phyloP scores from a whole-genome alignment of 2,888 invertebrate species.

The Eristalinus sepulchralis region DNA sequence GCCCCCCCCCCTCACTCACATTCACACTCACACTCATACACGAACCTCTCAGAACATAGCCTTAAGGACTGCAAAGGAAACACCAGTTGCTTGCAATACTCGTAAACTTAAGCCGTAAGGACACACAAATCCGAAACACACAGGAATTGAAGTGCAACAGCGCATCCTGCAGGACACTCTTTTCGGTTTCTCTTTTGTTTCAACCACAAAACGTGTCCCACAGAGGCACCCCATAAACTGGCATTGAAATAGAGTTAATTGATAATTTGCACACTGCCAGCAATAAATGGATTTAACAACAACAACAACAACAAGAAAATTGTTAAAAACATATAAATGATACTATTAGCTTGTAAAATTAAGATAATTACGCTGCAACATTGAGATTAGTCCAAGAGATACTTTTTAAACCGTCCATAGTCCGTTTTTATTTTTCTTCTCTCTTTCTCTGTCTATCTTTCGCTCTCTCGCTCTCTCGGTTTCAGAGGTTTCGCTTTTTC shows the following conservation, averaged over 20 bases:
- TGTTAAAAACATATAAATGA: slow-evolving; percentile 28
- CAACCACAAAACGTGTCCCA: background rate
- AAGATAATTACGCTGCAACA: slow-evolving; percentile 38
- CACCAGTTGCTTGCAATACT: slow-evolving; percentile 52
- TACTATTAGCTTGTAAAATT: slow-evolving; percentile 59
- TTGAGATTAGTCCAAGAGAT: slow-evolving; percentile 47
- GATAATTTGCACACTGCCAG: slow-evolving; percentile 70
- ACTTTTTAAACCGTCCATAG: slow-evolving; percentile 65
- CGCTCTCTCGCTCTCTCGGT: background rate
- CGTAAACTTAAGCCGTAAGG: background rate
- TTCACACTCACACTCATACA: background rate
- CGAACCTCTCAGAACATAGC: background rate
- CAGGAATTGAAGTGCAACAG: slow-evolving; percentile 28
- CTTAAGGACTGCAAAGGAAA: slow-evolving; percentile 12
- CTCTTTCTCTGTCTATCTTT: background rate
- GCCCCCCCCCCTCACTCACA: background rate
- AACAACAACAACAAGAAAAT: slow-evolving; percentile 17
- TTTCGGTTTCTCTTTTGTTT: background rate
- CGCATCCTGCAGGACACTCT: background rate
- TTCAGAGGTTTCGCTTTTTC: background rate
- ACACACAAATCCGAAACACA: slow-evolving; percentile 7
- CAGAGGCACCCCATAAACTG: background rate
- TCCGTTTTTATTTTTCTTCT: background rate
- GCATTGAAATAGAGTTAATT: slow-evolving; percentile 38
- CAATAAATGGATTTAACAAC: slow-evolving; percentile 56